Evolutionary conservation across 2,888 invertebrate genomes (phyloP), one percentile per base, ranked within the genome.

Genomic region (Synergus gifuensis): DNA sequence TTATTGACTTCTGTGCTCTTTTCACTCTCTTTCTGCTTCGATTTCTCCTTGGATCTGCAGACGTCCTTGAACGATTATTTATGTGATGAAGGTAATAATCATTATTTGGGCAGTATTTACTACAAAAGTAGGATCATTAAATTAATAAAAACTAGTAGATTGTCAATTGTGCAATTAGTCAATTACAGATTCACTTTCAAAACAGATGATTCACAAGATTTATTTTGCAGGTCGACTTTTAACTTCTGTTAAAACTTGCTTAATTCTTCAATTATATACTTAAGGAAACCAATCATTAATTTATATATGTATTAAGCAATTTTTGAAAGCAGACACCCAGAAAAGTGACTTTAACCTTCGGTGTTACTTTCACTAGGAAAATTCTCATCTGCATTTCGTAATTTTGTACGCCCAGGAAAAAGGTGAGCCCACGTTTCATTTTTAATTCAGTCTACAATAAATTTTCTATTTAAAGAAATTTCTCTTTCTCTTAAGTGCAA

Each of bases 41-140:
- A 73, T 73, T 73, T 73, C 73, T 73, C 73, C 73, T 73, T 73
- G 73, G 73, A 36, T 58, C 49, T 73, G 36, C 16, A 73, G 54
- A 54, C 54, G 73, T n/a, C 73, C 73, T 73, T 73, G 73, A 73
- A 73, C n/a, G 49, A 73, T 73, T 54, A 73, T 18, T 73, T 11
- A 54, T 73, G 54, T 12, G 36, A 73, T 54, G 54, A 49, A 73
- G 36, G 73, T 73, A 73, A 73, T 73, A 36, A 54, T 40, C 12
- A 36, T 49, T 54, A 73, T 73, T 73, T 73, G 36, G 54, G 49
- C 36, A 4, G n/a, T 36, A 36, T 0, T 2, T 18, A 18, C 66
- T 66, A 36, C 40, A 36, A n/a, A 46, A 73, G 40, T 40, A 36
- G n/a, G 36, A 54, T 73, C 54, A 73, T 73, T 73, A 73, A 54